Evolutionary conservation across 1,140 invertebrate species (phyloP).

Genomic region (Lepidostoma basale): DNA sequence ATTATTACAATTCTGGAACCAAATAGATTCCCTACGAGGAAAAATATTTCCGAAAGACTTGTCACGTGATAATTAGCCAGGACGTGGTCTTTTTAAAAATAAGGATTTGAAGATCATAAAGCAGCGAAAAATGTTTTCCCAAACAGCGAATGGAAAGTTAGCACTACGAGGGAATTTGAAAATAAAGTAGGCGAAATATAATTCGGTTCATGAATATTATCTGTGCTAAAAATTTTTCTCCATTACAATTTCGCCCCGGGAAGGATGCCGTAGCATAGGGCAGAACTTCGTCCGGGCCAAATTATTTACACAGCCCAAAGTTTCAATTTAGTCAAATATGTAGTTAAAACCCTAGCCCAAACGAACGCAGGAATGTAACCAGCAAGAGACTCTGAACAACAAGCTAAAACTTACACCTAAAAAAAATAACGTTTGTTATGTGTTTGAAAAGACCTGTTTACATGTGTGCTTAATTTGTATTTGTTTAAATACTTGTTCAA

Average conservation of each 20-base stretch:
- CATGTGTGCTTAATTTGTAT: no score
- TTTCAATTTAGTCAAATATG: slow-evolving; percentile 37
- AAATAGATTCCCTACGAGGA: no score
- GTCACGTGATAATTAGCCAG: no score
- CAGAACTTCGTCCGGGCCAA: neutral
- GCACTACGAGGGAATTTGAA: neutral
- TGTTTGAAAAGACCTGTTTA: no score
- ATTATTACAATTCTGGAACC: no score
- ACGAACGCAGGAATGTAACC: neutral
- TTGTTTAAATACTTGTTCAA: no score
- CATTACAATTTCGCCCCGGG: neutral
- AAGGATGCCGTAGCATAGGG: neutral
- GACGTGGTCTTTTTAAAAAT: no score
- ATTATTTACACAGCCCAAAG: slow-evolving; percentile 27
- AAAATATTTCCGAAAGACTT: no score
- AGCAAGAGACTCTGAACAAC: neutral
- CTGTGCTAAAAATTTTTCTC: neutral
- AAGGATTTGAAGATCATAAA: no score
- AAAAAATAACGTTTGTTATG: neutral
- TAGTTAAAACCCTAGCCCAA: slow-evolving; percentile 21
- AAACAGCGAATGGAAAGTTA: neutral
- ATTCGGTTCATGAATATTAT: slow-evolving; percentile 16
- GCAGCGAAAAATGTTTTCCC: neutral
- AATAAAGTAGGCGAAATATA: neutral
- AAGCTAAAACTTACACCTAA: neutral